Base-by-base conservation (phyloP, 53 echinoderm and acorn worm genomes). In the Mesocentrotus franciscanus region DNA sequence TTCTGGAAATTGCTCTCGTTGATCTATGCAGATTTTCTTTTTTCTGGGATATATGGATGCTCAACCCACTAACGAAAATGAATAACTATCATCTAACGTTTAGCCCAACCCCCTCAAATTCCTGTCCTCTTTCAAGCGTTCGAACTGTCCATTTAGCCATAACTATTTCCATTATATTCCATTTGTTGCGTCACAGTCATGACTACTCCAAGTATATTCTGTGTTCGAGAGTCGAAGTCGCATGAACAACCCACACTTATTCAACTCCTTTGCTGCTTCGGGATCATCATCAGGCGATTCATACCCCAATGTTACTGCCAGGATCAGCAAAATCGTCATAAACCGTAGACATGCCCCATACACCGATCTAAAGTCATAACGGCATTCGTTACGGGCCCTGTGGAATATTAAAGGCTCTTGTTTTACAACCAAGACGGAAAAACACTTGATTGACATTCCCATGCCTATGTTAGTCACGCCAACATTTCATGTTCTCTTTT, bases 381-480 rank as follows among this genome's bases (percentile, higher is more conserved):
- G 14, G 76, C 30, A 76, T 76, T 33, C 33, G 29, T 76, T 76
- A 12, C 76, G 13, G 33, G 76, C 76, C 76, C 76, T 10, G 76
- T 76, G 76, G 76, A 76, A 32, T 76, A 76, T 27, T 33, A 76
- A 8, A 76, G 12, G 14, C 29, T 76, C 76, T 76, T 32, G 27
- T 33, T 32, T 76, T 76, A 76, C 76, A 76, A 76, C 30, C 76
- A 33, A 30, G 76, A 32, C 76, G 76, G 76, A 76, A 76, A 32
- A 76, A 32, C 76, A 15, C 76, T 76, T 76, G 76, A 76, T 33
- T 76, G 76, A 76, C 76, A 76, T 76, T 76, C 76, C 33, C 76
- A 76, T 10, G 13, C 76, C 30, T 32, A 76, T 76, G 76, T 76
- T 76, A 76, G 76, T 76, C 76, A 76, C 15, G 30, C 30, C 15